These are phyloP conservation scores for Philopedon plagiatum DNA, from an alignment of 2,888 invertebrate species.

Conservation along the genomic window DNA sequence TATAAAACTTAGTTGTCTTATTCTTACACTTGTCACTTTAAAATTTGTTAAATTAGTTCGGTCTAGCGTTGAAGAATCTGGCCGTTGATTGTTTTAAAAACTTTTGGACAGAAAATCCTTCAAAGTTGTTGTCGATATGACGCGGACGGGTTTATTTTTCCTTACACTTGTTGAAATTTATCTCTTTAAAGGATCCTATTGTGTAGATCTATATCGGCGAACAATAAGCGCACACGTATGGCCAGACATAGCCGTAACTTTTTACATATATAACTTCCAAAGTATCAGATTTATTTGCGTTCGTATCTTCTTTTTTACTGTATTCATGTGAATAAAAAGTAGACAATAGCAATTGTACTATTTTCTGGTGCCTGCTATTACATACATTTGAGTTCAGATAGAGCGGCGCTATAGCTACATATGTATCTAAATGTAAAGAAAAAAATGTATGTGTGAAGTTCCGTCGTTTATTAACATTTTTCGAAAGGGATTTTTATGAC, in stretches of 20 bases:
- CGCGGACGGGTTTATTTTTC: neutral
- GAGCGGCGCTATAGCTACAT: no score
- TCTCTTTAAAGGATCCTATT: neutral
- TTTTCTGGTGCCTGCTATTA: neutral
- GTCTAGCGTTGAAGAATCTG: no score
- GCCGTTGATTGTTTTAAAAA: no score
- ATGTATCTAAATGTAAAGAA: no score
- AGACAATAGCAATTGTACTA: neutral
- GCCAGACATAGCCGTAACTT: conserved; percentile 8
- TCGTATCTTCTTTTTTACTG: conserved; percentile 8
- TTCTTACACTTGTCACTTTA: no score
- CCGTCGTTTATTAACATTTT: no score
- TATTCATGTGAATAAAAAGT: neutral
- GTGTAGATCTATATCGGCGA: neutral
- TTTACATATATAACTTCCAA: neutral
- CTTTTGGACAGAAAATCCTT: no score
- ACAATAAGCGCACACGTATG: neutral
- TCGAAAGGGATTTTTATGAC: no score
- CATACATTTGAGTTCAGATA: neutral
- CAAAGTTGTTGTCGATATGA: no score
- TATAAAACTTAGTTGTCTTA: no score
- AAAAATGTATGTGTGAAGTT: no score
- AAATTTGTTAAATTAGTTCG: no score
- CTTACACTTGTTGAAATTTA: neutral
- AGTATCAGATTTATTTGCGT: conserved; percentile 6